Evolutionary conservation across 2,113 vertebrate species (phyloP), one percentile per base, ranked within the genome.

Genomic region (Marmota monax): DNA sequence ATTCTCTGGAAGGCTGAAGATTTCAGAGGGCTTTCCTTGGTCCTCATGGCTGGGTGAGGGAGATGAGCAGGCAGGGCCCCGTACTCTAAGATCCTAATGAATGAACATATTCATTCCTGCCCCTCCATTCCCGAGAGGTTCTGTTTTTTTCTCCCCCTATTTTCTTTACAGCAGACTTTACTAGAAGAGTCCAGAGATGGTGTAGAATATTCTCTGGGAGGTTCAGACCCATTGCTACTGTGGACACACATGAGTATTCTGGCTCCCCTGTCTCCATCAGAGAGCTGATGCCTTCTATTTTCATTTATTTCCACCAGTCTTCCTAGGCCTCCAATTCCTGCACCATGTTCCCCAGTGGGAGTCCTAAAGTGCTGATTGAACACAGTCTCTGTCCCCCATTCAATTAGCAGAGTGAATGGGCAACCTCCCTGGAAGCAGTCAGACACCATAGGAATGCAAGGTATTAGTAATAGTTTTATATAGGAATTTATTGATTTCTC

Each of bases 401-500:
- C 56, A 58, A 8, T 16, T 76, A 39, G 51, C 37, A 83, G 48
- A 63, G 42, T 39, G 74, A 83, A 69, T 80, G 51, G 70, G 37
- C 56, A 14, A 73, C 45, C 12, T 61, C 84, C 48, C 87, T 12
- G 27, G 42, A 91, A 83, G 67, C 65, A 53, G 32, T 53, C 56
- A 67, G 27, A 27, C 48, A 34, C n/a, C 67, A 14, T 39, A 51
- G 61, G 90, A 65, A 53, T 82, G 4, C 4, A 88, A 53, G 23
- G 9, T 56, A 56, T 88, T 84, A 73, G 16, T 42, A 84, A 74
- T 48, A 69, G 61, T 85, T 93, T 97, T 92, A 92, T 73, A 65
- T 48, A 73, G 45, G 65, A 51, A 56, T 95, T 91, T 73, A 84
- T 84, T 89, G 89, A 94, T 90, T 95, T 93, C 51, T 92, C 83